Evolutionary conservation across 2,888 invertebrate genomes (phyloP), one percentile per base, ranked within the genome.

Genomic region (Oscheius myriophilus): DNA sequence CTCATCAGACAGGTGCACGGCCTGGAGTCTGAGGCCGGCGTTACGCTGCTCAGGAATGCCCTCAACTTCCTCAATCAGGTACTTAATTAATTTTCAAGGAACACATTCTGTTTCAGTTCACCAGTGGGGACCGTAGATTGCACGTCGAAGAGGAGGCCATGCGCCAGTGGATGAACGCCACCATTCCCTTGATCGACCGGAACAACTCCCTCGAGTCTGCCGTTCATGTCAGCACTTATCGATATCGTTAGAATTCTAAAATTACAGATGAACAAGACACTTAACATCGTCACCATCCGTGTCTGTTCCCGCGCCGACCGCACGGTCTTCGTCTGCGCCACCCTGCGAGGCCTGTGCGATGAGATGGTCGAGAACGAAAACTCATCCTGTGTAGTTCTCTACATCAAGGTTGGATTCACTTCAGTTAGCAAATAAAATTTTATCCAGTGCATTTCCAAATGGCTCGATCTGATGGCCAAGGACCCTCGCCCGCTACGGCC

Each of bases 401-500:
- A 63, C 33, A 42, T 45, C 42, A 68, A 63, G 68, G 67, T 67
- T 52, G 11, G 11, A 14, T 1, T 9, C 9, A 23, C 9, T 2
- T 14, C 11, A 7, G 2, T 59, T n/a, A 14, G 14, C 23, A 16
- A 6, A 12, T 16, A 14, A 16, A 16, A 1, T 39, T 9, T 52
- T 41, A 6, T 68, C 12, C 49, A 68, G 68, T 68, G 68, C 21
- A 12, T 62, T 12, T 63, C 53, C 49, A 68, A 68, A 33, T 68
- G 68, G 68, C 68, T 63, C 9, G 63, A 68, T 21, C 23, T 55
- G 12, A 54, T 63, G 33, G 45, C 25, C 11, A 67, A 61, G 52
- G 16, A 16, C 12, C 67, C 67, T 12, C 59, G 61, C 26, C 59
- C 67, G 3, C 41, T 68, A 2, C 54, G 68, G 9, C 55, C 63